A percentile compares a stretch with the other conserved stretches of the same genome.
phyloP scores from a whole-genome alignment of 2,113 vertebrate species.

The Petroica traversi region DNA sequence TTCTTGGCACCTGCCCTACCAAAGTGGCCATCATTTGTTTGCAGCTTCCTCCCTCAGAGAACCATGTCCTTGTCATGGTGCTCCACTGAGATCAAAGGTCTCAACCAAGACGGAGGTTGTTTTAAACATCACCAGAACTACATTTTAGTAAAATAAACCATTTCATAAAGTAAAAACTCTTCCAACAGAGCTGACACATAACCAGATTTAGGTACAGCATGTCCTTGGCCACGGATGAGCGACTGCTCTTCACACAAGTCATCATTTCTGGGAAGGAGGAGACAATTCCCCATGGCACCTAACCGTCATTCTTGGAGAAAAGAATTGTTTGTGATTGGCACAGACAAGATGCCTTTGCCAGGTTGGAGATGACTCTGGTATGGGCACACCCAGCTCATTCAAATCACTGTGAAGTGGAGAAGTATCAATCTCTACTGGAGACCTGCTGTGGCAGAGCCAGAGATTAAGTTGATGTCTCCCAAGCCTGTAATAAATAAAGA shows the following conservation, averaged over 20 bases:
- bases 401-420: neutral
- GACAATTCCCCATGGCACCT: neutral
- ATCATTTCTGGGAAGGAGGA: neutral
- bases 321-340: neutral
- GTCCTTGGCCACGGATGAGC: neutral
- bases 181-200: neutral
- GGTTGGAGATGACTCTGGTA: neutral
- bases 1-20: neutral
- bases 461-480: neutral
- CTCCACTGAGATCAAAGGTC: neutral
- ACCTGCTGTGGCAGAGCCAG: neutral
- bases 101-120: neutral
- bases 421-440: neutral
- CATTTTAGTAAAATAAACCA: neutral
- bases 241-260: neutral
- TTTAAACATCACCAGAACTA: neutral
- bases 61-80: neutral
- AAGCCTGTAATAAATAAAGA: neutral
- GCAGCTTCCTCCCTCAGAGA: neutral
- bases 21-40: rapidly evolving
- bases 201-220: neutral
- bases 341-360: neutral
- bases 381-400: neutral
- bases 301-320: neutral
- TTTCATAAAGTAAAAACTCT: neutral